Evolutionary conservation across 1,140 invertebrate species (phyloP), one percentile per base, ranked within the genome.

Genomic region (Scaptomyza graminum): DNA sequence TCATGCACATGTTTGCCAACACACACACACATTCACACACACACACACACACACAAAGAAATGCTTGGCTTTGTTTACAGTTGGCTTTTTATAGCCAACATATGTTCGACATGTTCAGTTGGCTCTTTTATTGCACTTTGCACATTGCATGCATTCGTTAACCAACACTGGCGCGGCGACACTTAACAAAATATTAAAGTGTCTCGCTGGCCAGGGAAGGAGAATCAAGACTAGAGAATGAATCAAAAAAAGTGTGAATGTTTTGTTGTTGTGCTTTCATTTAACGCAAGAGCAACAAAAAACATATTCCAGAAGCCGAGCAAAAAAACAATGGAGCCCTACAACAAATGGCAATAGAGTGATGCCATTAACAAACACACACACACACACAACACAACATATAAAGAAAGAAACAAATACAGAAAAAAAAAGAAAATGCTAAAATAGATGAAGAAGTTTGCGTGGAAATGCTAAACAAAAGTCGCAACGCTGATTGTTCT

Each of bases 341-440:
- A 49, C 59, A 77, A 81, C 81, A 85, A 84, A 81, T 77, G 82
- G 69, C 80, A 66, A 69, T 73, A 49, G 69, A 85, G 74, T 75
- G 69, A 78, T 87, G 77, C 81, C 81, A 87, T 85, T 85, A 85
- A 77, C 74, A 67, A 77, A 74, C 61, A 84, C 79, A 80, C 52
- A 25, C 65, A 74, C 28, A 50, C 43, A 64, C 25, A 46, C 44
- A 44, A 47, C 70, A 56, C 46, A 50, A 49, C 41, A 77, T 49
- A 69, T 22, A 56, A 41, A 55, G 37, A 31, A 7, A 18, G 4
- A 28, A 12, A 60, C 49, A 78, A 72, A 37, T 25, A 25, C 25
- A 31, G 5, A 4, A 5, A 7, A 31, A 31, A 5, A 31, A 25
- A 25, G 5, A 25, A 72, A 70, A 41, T 71, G 67, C 56, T 65